Conservation (phyloP, 2,797 vertebrate species). For the Sebastes reedi region DNA sequence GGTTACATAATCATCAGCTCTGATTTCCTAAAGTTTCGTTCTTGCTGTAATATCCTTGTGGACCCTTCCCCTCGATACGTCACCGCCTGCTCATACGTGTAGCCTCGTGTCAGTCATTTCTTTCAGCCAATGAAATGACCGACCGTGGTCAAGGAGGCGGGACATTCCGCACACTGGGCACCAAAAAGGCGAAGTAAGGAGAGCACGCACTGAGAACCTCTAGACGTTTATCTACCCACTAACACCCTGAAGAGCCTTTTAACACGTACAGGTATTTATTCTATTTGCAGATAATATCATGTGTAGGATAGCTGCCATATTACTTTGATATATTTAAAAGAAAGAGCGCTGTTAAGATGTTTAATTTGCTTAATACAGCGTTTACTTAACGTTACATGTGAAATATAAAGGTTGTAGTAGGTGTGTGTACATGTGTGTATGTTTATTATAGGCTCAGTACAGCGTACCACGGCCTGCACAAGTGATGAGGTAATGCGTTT, state of each 20-base stretch:
- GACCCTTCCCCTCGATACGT: fast-evolving
- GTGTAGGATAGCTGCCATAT: neutral
- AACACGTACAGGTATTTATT: constrained; percentile 8
- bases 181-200: neutral
- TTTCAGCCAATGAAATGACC: constrained; percentile 15
- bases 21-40: constrained; percentile 44
- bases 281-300: fast-evolving
- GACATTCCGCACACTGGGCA: fast-evolving
- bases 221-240: no score
- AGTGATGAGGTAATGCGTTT: neutral
- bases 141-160: constrained; percentile 5
- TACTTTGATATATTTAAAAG: neutral
- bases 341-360: neutral
- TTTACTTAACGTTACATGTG: neutral
- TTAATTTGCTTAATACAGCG: no score
- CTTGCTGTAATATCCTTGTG: fast-evolving
- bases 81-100: neutral
- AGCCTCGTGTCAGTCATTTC: neutral
- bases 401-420: neutral
- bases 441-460: fast-evolving
- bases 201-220: fast-evolving
- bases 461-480: neutral
- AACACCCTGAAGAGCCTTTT: fast-evolving
- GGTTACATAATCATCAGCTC: neutral
- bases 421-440: neutral